Percentiles rank a stretch among this genome's conserved stretches.
These are phyloP conservation scores for Melanerpes aurifrons DNA, from an alignment of 2,113 vertebrate genomes.

Conservation along the genomic window DNA sequence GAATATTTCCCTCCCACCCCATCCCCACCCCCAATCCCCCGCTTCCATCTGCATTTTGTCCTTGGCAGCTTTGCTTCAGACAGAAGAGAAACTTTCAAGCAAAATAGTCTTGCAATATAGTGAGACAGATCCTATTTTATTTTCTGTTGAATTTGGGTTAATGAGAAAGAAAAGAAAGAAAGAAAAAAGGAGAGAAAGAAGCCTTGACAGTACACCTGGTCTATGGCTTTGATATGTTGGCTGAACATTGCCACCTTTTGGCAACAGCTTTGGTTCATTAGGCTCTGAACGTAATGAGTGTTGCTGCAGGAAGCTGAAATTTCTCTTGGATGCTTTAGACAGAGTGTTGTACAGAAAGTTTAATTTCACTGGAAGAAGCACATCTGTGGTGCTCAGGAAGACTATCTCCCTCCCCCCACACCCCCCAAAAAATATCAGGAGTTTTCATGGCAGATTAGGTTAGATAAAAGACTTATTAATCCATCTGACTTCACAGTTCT, in stretches of 20 bases:
- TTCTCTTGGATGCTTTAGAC: background rate
- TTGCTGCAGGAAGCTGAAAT: background rate
- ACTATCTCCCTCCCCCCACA: background rate
- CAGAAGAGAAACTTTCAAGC: background rate
- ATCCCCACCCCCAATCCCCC: too few species aligned
- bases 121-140: background rate
- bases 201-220: background rate
- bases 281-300: background rate
- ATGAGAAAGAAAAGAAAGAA: too few species aligned
- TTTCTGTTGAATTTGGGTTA: background rate
- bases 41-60: background rate
- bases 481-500: background rate
- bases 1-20: background rate
- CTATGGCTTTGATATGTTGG: background rate
- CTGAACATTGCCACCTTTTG: background rate
- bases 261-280: background rate
- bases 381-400: fast-evolving
- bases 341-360: background rate
- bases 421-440: background rate
- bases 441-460: background rate
- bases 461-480: background rate
- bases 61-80: background rate
- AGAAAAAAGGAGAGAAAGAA: background rate
- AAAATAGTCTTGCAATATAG: background rate
- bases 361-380: background rate